phyloP scores from a whole-genome alignment of 2,113 vertebrate species.

The Clarias magur region DNA sequence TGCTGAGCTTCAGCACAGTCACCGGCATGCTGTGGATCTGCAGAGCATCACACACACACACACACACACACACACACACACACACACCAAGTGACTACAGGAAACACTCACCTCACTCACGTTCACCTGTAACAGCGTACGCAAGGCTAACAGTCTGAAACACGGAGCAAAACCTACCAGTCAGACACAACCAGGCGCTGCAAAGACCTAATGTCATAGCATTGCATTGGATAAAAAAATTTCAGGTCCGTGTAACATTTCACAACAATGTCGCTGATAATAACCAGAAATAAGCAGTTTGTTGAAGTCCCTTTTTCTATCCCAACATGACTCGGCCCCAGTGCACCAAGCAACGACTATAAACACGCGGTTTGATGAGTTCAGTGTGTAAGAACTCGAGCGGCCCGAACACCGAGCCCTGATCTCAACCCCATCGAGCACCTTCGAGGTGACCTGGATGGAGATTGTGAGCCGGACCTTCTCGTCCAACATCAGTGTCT shows the following conservation, averaged over 20 bases:
- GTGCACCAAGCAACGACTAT: no score
- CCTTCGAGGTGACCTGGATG: no score
- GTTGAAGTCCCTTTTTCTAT: no score
- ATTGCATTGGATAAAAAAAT: neutral
- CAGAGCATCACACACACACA: neutral
- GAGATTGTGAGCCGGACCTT: no score
- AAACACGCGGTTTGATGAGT: no score
- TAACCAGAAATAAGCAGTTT: neutral
- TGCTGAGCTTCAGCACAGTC: neutral
- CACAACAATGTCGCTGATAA: neutral
- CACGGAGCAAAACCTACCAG: neutral
- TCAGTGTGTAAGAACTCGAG: no score
- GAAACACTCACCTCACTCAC: neutral
- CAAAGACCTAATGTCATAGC: neutral
- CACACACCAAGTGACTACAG: neutral
- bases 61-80: no score
- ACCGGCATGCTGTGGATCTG: neutral
- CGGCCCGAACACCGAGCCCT: no score
- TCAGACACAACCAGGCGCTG: neutral
- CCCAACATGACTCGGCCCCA: no score
- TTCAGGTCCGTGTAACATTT: neutral
- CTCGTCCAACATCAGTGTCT: no score
- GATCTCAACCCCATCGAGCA: no score
- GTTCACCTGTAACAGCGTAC: neutral
- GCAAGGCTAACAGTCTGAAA: neutral